Percentiles rank a stretch among this genome's conserved stretches.
Evolutionary conservation across 2,797 vertebrate species (phyloP).

Genomic region (Apogon hyalosoma): DNA sequence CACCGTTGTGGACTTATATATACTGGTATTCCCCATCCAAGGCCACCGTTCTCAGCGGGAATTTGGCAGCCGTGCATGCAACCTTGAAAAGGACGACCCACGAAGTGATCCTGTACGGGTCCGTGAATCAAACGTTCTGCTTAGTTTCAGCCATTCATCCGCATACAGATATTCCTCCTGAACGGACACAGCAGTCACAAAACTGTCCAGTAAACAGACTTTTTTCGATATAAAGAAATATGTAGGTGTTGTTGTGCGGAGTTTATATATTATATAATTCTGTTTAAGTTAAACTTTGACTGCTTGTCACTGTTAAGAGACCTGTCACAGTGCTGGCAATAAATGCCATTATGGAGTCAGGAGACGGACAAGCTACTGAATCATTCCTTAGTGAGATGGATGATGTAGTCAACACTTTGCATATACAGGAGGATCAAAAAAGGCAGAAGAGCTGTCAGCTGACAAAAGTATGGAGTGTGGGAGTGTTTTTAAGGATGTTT

Average conservation of each 20-base stretch:
- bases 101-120: slow-evolving; percentile 1
- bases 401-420: slow-evolving; percentile 40
- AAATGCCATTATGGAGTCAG: slow-evolving; percentile 28
- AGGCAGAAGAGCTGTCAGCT: slow-evolving; percentile 20
- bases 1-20: slow-evolving; percentile 18
- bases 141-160: slow-evolving; percentile 23
- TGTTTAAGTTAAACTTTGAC: slow-evolving; percentile 29
- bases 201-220: slow-evolving; percentile 4
- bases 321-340: slow-evolving; percentile 26
- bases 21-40: not conserved
- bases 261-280: slow-evolving; percentile 21
- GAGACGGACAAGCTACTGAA: slow-evolving; percentile 25
- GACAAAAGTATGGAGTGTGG: slow-evolving; percentile 12
- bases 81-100: not conserved
- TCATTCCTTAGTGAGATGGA: slow-evolving; percentile 20
- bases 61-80: slow-evolving; percentile 14
- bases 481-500: not conserved
- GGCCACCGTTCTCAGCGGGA: not conserved
- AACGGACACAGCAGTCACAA: slow-evolving; percentile 9
- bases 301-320: slow-evolving; percentile 32
- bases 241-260: slow-evolving; percentile 6
- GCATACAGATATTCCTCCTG: slow-evolving; percentile 4
- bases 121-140: no score
- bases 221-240: slow-evolving; percentile 7
- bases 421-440: slow-evolving; percentile 21